Base-by-base conservation (phyloP, 2,888 invertebrate species). In the Morpho achilles region DNA sequence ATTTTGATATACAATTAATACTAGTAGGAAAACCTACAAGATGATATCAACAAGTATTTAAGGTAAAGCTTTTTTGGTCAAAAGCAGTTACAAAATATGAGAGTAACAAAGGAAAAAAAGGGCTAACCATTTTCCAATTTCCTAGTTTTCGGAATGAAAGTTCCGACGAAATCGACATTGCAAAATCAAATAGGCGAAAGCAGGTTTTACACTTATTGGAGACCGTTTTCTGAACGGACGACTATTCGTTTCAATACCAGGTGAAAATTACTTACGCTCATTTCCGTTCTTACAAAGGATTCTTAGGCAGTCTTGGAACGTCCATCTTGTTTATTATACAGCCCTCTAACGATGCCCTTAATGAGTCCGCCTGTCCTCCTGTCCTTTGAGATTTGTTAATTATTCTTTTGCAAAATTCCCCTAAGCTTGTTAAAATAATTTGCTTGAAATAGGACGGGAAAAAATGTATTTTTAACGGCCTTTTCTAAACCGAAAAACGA, bases 331-430 rank as follows among this genome's bases (percentile, higher is more conserved):
- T 59, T 61, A 59, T 59, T 59, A 55, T 55, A 62, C 16, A 59
- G 43, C 32, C 42, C 53, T 50, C 58, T 51, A 58, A 57, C 54
- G 47, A 57, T 50, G 47, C 48, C 45, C 53, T 55, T 66, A 65
- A 69, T 64, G 63, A 62, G 60, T 53, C 53, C 52, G 56, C 49
- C 51, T 56, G 56, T 60, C 51, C 56, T 42, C 22, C 23, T 50
- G 60, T 58, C 47, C 65, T 64, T 67, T 65, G 64, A 62, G 63
- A 67, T 63, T 67, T 64, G 56, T 66, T 68, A 67, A 66, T 66
- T 69, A 66, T 63, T 53, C 65, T 53, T 55, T 48, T 52, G 50
- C 55, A 45, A 60, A 65, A 65, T 66, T 68, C 46, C 53, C 57
- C 60, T 60, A 48, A 68, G 57, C 59, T 65, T 62, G 56, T 66